Percentiles rank a stretch among this genome's conserved stretches.
These are phyloP conservation scores for Cataglyphis hispanica DNA, from an alignment of 1,140 invertebrate species.

Conservation along the genomic window DNA sequence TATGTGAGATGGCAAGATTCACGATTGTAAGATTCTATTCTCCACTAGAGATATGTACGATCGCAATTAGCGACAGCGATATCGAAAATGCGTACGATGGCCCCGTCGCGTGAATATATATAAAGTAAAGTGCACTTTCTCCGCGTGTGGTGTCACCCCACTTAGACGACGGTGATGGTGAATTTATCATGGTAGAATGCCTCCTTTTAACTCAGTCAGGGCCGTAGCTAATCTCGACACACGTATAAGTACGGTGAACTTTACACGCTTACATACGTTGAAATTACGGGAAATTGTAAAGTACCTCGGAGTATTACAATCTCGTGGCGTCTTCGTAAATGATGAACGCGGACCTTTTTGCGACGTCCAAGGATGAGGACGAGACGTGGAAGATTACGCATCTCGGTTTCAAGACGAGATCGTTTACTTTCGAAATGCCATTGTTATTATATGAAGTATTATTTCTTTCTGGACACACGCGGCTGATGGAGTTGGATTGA, in stretches of 20 bases:
- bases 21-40: background rate
- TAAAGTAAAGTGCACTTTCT: conserved; percentile 86
- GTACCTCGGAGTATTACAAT: background rate
- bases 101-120: conserved; percentile 80
- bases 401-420: conserved; percentile 5
- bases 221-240: conserved; percentile 70
- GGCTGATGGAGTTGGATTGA: background rate
- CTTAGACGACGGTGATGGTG: conserved; percentile 71
- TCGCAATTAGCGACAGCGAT: conserved; percentile 79
- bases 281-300: conserved; percentile 1
- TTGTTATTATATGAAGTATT: background rate
- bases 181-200: conserved; percentile 85
- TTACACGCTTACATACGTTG: background rate
- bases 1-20: background rate
- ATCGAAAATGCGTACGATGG: conserved; percentile 83
- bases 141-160: conserved; percentile 75
- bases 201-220: conserved; percentile 84
- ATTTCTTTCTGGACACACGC: background rate
- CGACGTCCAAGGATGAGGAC: conserved; percentile 9
- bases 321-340: background rate
- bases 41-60: conserved; percentile 42
- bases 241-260: background rate
- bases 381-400: background rate
- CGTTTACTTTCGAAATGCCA: conserved; percentile 33
- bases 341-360: background rate